phyloP scores from a whole-genome alignment of 2,113 vertebrate species.

The Coptodon rendalli region DNA sequence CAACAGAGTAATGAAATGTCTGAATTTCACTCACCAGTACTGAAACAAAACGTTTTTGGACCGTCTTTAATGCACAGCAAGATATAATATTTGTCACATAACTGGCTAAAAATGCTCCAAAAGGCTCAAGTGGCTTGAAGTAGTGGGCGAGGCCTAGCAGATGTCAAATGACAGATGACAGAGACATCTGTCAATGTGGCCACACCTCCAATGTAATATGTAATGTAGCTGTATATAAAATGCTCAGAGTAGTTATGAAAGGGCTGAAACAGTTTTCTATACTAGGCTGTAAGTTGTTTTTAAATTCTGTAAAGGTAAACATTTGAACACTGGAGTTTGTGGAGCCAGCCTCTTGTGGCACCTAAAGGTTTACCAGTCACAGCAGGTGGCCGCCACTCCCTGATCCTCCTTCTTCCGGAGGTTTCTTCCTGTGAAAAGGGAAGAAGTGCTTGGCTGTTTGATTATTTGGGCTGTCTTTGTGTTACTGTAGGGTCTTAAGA shows the following conservation, averaged over 20 bases:
- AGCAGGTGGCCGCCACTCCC: background rate
- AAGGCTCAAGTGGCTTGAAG: background rate
- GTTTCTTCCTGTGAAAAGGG: background rate
- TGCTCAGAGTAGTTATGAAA: background rate
- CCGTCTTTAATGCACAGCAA: background rate
- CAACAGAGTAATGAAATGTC: fast-evolving
- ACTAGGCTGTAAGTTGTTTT: background rate
- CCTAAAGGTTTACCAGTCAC: background rate
- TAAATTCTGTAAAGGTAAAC: fast-evolving
- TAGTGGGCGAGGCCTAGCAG: background rate
- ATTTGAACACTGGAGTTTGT: background rate
- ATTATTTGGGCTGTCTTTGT: background rate
- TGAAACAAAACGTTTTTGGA: fast-evolving
- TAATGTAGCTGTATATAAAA: background rate
- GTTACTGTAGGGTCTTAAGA: background rate
- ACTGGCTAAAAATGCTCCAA: background rate
- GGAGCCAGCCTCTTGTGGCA: background rate
- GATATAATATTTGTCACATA: background rate
- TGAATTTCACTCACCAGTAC: background rate
- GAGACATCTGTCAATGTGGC: background rate
- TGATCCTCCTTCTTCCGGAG: fast-evolving
- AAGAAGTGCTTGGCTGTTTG: background rate
- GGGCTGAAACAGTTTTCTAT: background rate
- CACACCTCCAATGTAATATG: background rate
- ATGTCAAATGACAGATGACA: background rate